phyloP scores from a whole-genome alignment of 1,140 invertebrate species.

The Phortica variegata region DNA sequence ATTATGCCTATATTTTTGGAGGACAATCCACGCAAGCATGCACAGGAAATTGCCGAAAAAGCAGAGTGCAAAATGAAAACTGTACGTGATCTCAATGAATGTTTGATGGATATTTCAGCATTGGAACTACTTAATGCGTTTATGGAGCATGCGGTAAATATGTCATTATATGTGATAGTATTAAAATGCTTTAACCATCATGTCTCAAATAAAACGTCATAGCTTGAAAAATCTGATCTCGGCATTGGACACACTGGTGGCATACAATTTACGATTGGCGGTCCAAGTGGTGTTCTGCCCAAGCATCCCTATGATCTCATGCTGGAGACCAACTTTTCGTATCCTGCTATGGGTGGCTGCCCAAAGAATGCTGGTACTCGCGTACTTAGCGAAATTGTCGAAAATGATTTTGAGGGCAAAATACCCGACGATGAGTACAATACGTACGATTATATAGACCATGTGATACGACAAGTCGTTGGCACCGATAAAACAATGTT shows the following conservation, averaged over 20 bases:
- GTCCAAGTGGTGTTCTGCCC: conserved; percentile 46
- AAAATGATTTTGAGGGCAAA: conserved; percentile 48
- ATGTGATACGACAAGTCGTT: conserved; percentile 43
- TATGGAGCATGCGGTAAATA: conserved; percentile 47
- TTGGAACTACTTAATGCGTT: conserved; percentile 46
- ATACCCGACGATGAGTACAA: conserved; percentile 50
- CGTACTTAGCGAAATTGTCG: conserved; percentile 48
- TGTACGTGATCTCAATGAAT: conserved; percentile 43
- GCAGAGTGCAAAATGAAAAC: conserved; percentile 43
- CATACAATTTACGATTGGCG: conserved; percentile 53
- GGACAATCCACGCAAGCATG: conserved; percentile 45
- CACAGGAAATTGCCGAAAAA: conserved; percentile 46
- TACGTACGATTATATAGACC: conserved; percentile 46
- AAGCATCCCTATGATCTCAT: conserved; percentile 51
- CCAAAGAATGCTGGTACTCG: conserved; percentile 48
- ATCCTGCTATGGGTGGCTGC: conserved; percentile 49
- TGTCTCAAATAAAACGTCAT: not conserved
- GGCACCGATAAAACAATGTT: conserved; percentile 52
- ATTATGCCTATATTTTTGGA: conserved; percentile 52
- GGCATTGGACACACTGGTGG: conserved; percentile 52
- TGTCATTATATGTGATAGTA: not conserved
- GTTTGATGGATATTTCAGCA: conserved; percentile 42
- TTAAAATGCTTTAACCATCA: not conserved
- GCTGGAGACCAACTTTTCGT: conserved; percentile 46
- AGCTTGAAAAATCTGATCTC: conserved; percentile 49